These are phyloP conservation scores for Neopipo cinnamomea DNA, from an alignment of 2,113 vertebrate genomes.

Conservation along the genomic window DNA sequence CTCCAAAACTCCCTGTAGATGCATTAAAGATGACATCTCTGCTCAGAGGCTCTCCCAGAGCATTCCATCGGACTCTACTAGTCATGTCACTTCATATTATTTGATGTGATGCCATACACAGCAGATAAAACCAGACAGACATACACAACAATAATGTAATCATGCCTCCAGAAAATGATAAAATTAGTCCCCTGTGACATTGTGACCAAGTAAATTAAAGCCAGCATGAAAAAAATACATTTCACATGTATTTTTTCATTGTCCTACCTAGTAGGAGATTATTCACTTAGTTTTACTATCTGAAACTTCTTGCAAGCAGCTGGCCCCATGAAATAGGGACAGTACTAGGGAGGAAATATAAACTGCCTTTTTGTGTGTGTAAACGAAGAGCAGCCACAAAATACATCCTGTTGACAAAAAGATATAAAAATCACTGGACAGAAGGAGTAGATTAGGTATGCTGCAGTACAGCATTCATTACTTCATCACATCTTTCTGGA, in stretches of 20 bases:
- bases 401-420: constrained; percentile 32
- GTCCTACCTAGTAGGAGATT: neutral
- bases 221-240: neutral
- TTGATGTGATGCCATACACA: neutral
- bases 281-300: neutral
- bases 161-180: constrained; percentile 26
- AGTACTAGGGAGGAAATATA: neutral
- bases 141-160: constrained; percentile 1
- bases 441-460: neutral
- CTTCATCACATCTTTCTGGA: neutral
- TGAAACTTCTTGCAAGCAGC: neutral
- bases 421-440: neutral
- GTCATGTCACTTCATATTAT: constrained; percentile 28
- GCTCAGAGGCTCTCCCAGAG: constrained; percentile 27
- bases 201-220: constrained; percentile 31
- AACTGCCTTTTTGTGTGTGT: neutral
- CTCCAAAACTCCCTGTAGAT: neutral
- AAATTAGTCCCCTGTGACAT: constrained; percentile 42
- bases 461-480: neutral
- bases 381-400: neutral
- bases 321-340: neutral
- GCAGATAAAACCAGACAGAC: constrained; percentile 27
- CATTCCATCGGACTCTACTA: neutral
- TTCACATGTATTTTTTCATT: neutral
- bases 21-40: constrained; percentile 43